Percentiles rank a stretch among this genome's conserved stretches.
phyloP scores from a whole-genome alignment of 2,888 invertebrate genomes.

The Phragmatobia fuliginosa region DNA sequence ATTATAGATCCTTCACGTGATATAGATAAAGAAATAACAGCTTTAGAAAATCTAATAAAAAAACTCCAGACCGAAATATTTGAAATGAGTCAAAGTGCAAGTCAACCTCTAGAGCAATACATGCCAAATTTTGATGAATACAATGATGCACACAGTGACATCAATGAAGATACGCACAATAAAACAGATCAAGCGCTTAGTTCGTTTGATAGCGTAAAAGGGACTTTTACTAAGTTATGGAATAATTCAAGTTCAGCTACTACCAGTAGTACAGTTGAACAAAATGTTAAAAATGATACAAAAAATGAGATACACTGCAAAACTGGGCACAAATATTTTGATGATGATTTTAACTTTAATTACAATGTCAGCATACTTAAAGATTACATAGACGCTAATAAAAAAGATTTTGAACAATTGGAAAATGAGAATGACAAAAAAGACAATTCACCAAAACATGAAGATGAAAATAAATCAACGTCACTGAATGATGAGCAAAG shows the following conservation, averaged over 20 bases:
- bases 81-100: constrained; percentile 53
- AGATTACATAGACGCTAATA: constrained; percentile 13
- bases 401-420: background rate
- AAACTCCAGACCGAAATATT: constrained; percentile 66
- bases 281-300: background rate
- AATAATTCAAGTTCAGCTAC: constrained; percentile 8
- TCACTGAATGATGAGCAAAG: background rate
- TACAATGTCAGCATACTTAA: constrained; percentile 11
- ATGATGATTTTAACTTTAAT: constrained; percentile 1
- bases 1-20: constrained; percentile 28
- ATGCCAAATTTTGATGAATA: constrained; percentile 8
- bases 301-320: background rate
- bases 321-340: constrained; percentile 3
- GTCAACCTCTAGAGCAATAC: constrained; percentile 24
- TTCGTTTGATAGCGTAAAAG: constrained; percentile 8
- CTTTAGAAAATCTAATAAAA: constrained; percentile 42
- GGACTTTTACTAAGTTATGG: constrained; percentile 6
- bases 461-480: background rate
- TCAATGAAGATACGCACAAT: background rate
- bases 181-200: background rate
- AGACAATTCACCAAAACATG: background rate
- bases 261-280: constrained; percentile 3
- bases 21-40: constrained; percentile 66
- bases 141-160: background rate
- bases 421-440: background rate